phyloP scores from a whole-genome alignment of 2,888 invertebrate genomes.

The Phengaris arion region DNA sequence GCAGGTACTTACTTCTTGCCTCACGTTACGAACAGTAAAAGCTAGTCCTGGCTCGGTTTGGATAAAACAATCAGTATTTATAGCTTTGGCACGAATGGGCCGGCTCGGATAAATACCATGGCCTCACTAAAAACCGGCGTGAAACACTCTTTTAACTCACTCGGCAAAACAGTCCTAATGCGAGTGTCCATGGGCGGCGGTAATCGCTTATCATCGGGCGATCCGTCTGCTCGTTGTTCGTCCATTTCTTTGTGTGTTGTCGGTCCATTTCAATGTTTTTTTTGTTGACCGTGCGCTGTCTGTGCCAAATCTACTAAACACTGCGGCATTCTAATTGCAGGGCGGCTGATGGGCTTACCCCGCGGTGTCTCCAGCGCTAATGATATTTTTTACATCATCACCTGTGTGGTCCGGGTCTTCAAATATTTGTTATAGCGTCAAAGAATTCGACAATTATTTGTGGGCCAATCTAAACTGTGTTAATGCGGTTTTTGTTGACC shows the following conservation, averaged over 20 bases:
- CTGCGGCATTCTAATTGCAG: background rate
- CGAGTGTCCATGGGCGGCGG: no score
- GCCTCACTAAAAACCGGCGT: no score
- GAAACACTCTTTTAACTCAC: no score
- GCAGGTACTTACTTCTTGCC: no score
- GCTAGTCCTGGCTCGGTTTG: no score
- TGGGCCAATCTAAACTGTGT: constrained; percentile 1
- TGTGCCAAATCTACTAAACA: background rate
- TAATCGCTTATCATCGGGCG: no score
- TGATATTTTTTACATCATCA: background rate
- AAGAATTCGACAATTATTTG: constrained; percentile 5
- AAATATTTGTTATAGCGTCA: constrained; percentile 26
- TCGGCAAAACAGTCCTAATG: no score
- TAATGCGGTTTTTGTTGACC: background rate
- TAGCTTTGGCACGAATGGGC: no score
- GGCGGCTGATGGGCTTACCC: background rate
- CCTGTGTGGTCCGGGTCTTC: constrained; percentile 29
- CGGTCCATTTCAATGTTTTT: background rate
- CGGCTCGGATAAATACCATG: no score
- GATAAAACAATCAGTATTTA: no score
- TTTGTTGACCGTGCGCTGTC: background rate
- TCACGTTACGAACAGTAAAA: no score
- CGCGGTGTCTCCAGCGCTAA: background rate
- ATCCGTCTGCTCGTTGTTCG: no score
- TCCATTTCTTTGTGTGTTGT: background rate